Percentiles rank a stretch among this genome's conserved stretches.
phyloP scores from a whole-genome alignment of 1,140 invertebrate genomes.

The Watersipora subatra region DNA sequence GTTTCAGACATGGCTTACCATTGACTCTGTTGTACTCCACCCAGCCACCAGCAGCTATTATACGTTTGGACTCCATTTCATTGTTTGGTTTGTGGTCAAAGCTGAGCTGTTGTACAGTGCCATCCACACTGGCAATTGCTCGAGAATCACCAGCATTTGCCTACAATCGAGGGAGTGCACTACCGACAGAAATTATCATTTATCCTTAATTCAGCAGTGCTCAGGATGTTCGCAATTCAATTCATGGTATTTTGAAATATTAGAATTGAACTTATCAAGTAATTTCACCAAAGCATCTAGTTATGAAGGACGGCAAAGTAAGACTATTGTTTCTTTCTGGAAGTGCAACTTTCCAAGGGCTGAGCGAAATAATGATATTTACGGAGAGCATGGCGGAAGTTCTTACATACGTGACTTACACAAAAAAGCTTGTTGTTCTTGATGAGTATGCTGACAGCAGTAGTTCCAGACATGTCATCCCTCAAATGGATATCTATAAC shows the following conservation, averaged over 20 bases:
- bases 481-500: no score
- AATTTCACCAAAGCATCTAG: no score
- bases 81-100: conserved; percentile 89
- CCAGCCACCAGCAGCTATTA: conserved; percentile 77
- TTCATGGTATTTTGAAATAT: no score
- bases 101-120: conserved; percentile 55
- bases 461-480: conserved; percentile 83
- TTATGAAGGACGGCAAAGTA: no score
- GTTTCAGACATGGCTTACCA: conserved; percentile 43
- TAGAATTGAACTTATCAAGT: no score
- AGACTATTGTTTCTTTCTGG: no score
- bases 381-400: not conserved
- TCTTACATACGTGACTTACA: conserved; percentile 43
- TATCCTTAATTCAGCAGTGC: not conserved
- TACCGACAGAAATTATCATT: conserved; percentile 6
- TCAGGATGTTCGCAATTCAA: no score
- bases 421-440: conserved; percentile 61
- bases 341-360: no score
- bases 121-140: conserved; percentile 59
- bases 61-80: conserved; percentile 62
- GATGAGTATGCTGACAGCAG: conserved; percentile 73
- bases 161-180: no score
- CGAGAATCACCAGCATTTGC: conserved; percentile 91
- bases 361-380: no score
- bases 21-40: conserved; percentile 94